Percentiles rank a stretch among this genome's conserved stretches.
These are phyloP conservation scores for Montifringilla adamsi DNA, from an alignment of 2,113 vertebrate species.

Conservation along the genomic window DNA sequence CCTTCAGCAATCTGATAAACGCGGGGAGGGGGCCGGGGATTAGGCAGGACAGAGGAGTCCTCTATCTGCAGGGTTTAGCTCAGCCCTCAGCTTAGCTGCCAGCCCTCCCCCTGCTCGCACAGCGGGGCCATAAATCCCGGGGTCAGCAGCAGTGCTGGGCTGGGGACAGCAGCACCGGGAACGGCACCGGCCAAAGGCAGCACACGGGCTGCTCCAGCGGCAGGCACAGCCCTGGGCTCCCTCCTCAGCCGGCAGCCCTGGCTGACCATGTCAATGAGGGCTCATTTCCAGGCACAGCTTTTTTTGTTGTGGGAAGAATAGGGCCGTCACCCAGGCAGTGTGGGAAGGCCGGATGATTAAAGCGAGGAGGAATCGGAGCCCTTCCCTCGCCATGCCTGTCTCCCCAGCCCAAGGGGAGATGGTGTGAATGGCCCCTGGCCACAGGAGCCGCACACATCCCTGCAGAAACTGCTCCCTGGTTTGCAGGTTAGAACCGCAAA, in stretches of 20 bases:
- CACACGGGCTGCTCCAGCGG: too few relatives aligned
- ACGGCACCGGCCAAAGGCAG: background rate
- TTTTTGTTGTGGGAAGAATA: background rate
- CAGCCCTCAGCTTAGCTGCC: background rate
- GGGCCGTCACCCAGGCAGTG: background rate
- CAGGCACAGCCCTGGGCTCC: background rate
- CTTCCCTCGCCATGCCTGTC: background rate
- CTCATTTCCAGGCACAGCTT: background rate
- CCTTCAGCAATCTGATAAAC: conserved; percentile 70
- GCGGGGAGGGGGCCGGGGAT: conserved; percentile 29
- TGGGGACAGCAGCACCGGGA: background rate
- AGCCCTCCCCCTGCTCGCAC: background rate
- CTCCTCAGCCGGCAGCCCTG: background rate
- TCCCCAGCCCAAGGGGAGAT: rapidly evolving
- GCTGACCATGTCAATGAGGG: background rate
- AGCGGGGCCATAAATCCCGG: conserved; percentile 2
- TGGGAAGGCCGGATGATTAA: background rate
- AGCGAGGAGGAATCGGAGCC: background rate
- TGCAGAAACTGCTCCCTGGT: background rate
- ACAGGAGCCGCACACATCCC: background rate
- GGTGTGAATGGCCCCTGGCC: background rate
- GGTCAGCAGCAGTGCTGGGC: conserved; percentile 30
- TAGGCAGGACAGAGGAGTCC: conserved; percentile 48
- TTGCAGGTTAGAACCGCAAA: background rate
- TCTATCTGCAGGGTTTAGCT: conserved; percentile 30